These are phyloP conservation scores for Chrysochloris asiatica DNA, from an alignment of 2,113 vertebrate species.

Conservation along the genomic window DNA sequence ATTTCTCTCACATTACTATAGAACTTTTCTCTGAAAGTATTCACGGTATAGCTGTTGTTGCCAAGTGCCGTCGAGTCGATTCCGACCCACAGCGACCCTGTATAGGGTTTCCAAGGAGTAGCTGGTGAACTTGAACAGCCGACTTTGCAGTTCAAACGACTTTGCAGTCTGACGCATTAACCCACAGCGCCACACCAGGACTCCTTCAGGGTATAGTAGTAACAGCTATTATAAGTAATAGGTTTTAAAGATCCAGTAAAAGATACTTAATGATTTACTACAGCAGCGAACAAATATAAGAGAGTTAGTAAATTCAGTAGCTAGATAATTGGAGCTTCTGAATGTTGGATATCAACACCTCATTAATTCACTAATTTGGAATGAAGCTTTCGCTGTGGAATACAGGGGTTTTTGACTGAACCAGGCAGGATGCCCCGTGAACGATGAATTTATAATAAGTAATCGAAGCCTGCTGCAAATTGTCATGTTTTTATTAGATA, in stretches of 20 bases:
- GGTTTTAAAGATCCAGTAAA: constrained; percentile 28
- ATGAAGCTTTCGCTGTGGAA: neutral
- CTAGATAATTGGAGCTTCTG: neutral
- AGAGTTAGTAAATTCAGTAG: neutral
- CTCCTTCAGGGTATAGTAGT: neutral
- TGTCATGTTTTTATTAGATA: too few species aligned
- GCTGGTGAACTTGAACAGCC: too few species aligned
- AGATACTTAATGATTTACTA: constrained; percentile 33
- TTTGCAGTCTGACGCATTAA: too few species aligned
- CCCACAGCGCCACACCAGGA: too few species aligned
- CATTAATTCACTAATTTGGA: constrained; percentile 14
- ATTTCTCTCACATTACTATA: neutral
- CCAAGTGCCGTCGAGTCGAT: too few species aligned
- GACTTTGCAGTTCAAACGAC: too few species aligned
- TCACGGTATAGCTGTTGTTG: neutral
- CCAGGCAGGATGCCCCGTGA: too few species aligned
- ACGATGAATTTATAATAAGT: too few species aligned
- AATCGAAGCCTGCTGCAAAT: neutral
- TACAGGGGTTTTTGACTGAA: neutral
- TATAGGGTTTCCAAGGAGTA: too few species aligned
- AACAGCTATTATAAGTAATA: constrained; percentile 21
- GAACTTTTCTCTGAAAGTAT: constrained; percentile 31
- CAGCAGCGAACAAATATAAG: neutral
- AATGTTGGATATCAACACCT: neutral
- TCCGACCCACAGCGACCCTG: too few species aligned